phyloP scores from a whole-genome alignment of 2,888 invertebrate genomes.

The Siphlonurus alternatus region DNA sequence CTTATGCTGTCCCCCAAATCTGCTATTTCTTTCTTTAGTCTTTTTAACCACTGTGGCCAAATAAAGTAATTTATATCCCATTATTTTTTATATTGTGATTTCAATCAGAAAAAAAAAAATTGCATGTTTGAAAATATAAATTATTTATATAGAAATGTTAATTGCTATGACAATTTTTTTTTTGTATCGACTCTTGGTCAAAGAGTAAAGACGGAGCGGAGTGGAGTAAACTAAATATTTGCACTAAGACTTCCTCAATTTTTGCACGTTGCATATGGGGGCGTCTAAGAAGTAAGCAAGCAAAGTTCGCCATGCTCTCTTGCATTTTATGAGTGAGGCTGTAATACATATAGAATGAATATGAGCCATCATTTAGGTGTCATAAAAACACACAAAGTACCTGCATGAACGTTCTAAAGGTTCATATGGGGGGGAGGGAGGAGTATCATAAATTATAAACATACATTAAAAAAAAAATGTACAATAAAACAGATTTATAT shows the following conservation, averaged over 20 bases:
- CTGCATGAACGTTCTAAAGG: no score
- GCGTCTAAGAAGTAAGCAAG: no score
- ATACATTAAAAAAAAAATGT: no score
- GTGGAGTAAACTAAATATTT: not conserved
- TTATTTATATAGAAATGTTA: not conserved
- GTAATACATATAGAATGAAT: not conserved
- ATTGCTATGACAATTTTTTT: not conserved
- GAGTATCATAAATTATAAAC: no score
- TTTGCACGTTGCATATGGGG: no score
- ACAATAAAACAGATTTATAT: not conserved
- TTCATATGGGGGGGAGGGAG: no score
- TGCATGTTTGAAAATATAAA: not conserved
- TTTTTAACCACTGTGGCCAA: not conserved
- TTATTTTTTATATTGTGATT: no score
- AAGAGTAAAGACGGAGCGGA: not conserved
- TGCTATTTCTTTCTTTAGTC: not conserved
- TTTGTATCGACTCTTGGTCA: not conserved
- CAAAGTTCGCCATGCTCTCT: no score
- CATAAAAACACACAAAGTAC: not conserved
- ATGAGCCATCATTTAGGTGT: not conserved
- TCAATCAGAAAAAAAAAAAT: no score
- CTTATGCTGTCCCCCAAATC: not conserved
- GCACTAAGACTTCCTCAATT: not conserved
- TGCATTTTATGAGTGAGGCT: not conserved
- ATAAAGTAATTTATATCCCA: no score